Conservation (phyloP, 1,140 invertebrate genomes). For the Lithobius niger region DNA sequence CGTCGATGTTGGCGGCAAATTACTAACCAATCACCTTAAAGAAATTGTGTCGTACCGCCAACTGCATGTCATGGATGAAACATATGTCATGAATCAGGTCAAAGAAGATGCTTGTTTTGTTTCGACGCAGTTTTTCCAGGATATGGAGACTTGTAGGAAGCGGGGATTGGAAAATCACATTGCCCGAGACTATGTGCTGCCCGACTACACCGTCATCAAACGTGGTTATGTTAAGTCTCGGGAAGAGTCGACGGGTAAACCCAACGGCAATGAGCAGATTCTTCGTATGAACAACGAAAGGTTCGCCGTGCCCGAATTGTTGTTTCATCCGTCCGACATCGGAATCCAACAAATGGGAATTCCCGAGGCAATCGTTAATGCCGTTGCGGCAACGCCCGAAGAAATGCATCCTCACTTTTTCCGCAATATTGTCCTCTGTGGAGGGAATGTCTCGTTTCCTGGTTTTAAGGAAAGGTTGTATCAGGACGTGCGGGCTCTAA, state of each 20-base stretch:
- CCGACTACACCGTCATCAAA: slow-evolving; percentile 78
- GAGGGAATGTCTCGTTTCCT: slow-evolving; percentile 60
- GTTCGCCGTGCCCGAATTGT: slow-evolving; percentile 83
- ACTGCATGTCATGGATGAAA: slow-evolving; percentile 97
- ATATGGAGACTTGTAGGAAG: slow-evolving; percentile 50
- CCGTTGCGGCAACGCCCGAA: slow-evolving; percentile 53
- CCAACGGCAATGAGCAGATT: slow-evolving; percentile 49
- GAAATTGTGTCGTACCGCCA: slow-evolving; percentile 95
- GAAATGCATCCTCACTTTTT: slow-evolving; percentile 67
- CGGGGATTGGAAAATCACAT: slow-evolving; percentile 50
- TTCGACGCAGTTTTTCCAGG: slow-evolving; percentile 65
- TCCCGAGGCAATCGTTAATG: slow-evolving; percentile 68
- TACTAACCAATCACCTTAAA: slow-evolving; percentile 95
- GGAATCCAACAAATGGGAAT: slow-evolving; percentile 91
- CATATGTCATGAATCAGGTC: slow-evolving; percentile 94
- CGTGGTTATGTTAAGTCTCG: slow-evolving; percentile 56
- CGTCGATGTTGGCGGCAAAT: slow-evolving; percentile 92
- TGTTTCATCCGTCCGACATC: slow-evolving; percentile 91
- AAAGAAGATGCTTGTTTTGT: slow-evolving; percentile 98
- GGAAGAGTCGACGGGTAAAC: slow-evolving; percentile 39
- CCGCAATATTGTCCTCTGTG: slow-evolving; percentile 78
- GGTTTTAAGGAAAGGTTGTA: slow-evolving; percentile 67
- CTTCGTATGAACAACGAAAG: slow-evolving; percentile 80
- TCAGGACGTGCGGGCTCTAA: slow-evolving; percentile 58
- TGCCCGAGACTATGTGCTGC: slow-evolving; percentile 81